Percentiles rank a stretch among this genome's conserved stretches.
Evolutionary conservation across 2,113 vertebrate genomes (phyloP).

Genomic region (Pomatorhinus ruficollis): DNA sequence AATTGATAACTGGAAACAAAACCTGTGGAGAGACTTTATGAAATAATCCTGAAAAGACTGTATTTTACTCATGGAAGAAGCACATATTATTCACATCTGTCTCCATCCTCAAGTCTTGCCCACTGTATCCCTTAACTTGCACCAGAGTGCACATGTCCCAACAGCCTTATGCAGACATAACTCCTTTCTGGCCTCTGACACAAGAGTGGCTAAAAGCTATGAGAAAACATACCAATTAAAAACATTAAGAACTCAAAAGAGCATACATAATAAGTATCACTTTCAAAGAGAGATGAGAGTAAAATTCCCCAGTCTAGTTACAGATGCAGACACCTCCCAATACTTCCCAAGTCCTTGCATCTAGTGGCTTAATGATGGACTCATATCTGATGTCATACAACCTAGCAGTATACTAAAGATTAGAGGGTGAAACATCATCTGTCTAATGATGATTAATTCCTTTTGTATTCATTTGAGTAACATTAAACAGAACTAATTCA

Average conservation of each 20-base stretch:
- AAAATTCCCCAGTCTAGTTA: slow-evolving; percentile 8
- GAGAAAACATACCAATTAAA: not conserved
- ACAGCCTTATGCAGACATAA: not conserved
- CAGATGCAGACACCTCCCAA: not conserved
- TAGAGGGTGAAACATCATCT: not conserved
- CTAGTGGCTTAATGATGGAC: not conserved
- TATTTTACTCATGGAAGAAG: not conserved
- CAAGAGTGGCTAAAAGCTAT: not conserved
- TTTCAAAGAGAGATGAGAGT: not conserved
- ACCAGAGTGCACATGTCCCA: not conserved
- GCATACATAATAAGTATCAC: not conserved
- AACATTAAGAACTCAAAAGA: slow-evolving; percentile 15
- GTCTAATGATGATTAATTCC: slow-evolving; percentile 67
- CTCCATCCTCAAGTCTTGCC: not conserved
- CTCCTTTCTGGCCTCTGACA: not conserved
- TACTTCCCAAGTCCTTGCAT: not conserved
- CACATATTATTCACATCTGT: not conserved
- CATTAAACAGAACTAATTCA: slow-evolving; percentile 68
- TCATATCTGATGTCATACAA: not conserved
- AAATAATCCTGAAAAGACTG: not conserved
- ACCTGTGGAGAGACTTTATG: not conserved
- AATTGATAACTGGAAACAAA: not conserved
- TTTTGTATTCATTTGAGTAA: slow-evolving; percentile 65
- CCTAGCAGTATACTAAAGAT: not conserved
- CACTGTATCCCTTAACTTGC: not conserved